Conservation (phyloP, 2,888 invertebrate species). For the Cephus pulcher region DNA sequence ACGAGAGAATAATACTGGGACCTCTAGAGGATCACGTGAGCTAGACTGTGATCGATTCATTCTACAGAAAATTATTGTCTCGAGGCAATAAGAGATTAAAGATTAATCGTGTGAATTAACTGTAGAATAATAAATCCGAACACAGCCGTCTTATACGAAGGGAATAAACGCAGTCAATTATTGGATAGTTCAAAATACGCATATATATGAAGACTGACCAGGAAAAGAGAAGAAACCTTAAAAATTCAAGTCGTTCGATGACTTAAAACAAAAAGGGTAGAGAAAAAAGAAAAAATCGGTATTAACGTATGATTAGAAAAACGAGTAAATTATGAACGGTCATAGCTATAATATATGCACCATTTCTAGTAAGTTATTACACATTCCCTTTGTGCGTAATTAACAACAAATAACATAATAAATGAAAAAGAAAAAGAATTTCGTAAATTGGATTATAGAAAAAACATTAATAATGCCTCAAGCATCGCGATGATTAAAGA, state of each 20-base stretch:
- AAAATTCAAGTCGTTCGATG: background rate
- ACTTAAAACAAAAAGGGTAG: background rate
- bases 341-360: background rate
- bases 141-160: slow-evolving; percentile 4
- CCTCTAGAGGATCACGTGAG: background rate
- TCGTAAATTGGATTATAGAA: background rate
- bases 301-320: background rate
- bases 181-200: background rate
- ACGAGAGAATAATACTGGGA: slow-evolving; percentile 3
- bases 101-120: no score
- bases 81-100: background rate
- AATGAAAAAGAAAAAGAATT: background rate
- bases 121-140: background rate
- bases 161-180: slow-evolving; percentile 7
- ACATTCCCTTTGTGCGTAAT: background rate
- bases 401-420: background rate
- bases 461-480: background rate
- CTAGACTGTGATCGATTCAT: background rate
- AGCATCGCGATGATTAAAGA: background rate
- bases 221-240: background rate
- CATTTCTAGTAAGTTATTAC: background rate
- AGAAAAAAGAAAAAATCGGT: background rate
- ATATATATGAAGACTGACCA: background rate
- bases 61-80: background rate
- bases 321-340: background rate